Percentiles rank a stretch among this genome's conserved stretches.
Evolutionary conservation across 2,113 vertebrate genomes (phyloP).

Genomic region (Pithys albifrons): DNA sequence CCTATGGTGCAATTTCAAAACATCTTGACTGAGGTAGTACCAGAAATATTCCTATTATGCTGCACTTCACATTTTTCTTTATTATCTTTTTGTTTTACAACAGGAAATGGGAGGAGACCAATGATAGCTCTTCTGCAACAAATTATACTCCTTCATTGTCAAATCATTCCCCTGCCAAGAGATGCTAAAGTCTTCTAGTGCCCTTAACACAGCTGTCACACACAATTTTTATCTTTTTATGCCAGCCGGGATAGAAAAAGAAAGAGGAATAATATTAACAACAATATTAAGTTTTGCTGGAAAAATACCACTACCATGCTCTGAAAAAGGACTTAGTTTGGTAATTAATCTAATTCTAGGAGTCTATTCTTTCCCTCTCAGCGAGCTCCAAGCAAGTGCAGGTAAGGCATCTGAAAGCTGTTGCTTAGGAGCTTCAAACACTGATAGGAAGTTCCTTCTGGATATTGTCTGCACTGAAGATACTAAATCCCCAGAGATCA

Average conservation of each 20-base stretch:
- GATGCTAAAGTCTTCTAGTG: background rate
- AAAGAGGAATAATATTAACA: background rate
- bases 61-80: background rate
- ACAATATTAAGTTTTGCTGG: background rate
- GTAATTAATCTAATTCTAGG: background rate
- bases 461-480: background rate
- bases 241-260: background rate
- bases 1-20: background rate
- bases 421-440: background rate
- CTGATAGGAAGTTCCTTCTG: background rate
- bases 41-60: background rate
- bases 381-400: background rate
- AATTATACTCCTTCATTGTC: background rate
- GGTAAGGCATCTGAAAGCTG: background rate
- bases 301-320: background rate
- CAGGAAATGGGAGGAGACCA: background rate
- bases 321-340: background rate
- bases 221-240: background rate
- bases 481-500: background rate
- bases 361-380: background rate
- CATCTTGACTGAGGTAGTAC: background rate
- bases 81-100: background rate
- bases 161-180: background rate
- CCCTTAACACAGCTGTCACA: background rate
- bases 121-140: background rate